These are phyloP conservation scores for Eulemur coronatus DNA, from an alignment of 2,797 vertebrate genomes.

Conservation along the genomic window DNA sequence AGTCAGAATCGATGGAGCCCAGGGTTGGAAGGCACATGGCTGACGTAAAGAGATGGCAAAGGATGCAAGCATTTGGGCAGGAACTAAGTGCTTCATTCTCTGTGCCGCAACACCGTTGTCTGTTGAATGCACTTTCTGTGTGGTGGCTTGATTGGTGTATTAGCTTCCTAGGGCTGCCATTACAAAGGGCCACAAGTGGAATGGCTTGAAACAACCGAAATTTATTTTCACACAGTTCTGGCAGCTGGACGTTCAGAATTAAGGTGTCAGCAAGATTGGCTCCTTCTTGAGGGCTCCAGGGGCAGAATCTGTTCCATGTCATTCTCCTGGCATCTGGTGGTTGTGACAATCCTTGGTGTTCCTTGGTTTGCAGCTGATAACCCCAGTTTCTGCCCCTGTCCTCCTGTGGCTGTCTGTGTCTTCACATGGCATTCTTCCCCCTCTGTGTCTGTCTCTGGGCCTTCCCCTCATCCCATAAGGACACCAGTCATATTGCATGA, in stretches of 20 bases:
- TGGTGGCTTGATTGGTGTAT: fast-evolving
- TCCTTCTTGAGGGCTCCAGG: not conserved
- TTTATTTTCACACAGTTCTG: not conserved
- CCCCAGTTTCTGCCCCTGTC: not conserved
- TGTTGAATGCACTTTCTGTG: not conserved
- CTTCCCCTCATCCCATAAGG: not conserved
- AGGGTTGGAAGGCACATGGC: not conserved
- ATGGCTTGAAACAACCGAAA: not conserved
- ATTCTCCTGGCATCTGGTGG: not conserved
- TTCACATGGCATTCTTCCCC: not conserved
- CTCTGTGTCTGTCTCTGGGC: not conserved
- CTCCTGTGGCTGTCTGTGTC: not conserved
- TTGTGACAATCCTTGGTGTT: not conserved
- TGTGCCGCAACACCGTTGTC: not conserved
- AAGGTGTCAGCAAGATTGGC: not conserved
- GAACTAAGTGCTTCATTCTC: not conserved
- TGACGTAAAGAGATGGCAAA: not conserved
- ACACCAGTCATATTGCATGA: not conserved
- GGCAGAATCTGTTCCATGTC: not conserved
- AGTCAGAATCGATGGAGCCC: not conserved
- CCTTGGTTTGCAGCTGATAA: not conserved
- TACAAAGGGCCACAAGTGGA: not conserved
- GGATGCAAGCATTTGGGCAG: not conserved
- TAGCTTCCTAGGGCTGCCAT: not conserved
- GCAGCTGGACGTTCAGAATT: not conserved